Evolutionary conservation across 2,888 invertebrate genomes (phyloP), one percentile per base, ranked within the genome.

Genomic region (Cephus runcator): DNA sequence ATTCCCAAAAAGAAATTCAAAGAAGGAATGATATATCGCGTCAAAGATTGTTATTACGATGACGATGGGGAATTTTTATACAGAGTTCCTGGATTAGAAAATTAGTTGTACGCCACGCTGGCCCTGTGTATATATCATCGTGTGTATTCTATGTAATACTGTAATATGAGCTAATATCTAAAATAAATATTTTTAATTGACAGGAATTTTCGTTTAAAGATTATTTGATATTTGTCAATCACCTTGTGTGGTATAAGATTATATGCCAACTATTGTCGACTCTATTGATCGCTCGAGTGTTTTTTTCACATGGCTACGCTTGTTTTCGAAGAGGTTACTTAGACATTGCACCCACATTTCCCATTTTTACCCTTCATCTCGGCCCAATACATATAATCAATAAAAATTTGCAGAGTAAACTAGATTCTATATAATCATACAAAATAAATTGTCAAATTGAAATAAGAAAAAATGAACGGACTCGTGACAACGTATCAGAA

Each of bases 31-130:
- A 95, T 95, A 12, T 97, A 96, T 87, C 95, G 95, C 92, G 93
- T 96, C 0, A 94, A 95, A 82, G 96, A 97, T 91, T 95, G 95
- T 85, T 97, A 94, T 89, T 97, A 97, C 91, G 96, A 96, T 88
- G 93, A 95, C 89, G 95, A 96, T 92, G 97, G 97, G 0, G 93
- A 93, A 88, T 96, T 97, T 92, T 92, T 97, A 78, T 97, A 96
- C 89, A 93, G 96, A 87, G 95, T 96, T 73, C 94, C 96, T 15
- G 87, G 85, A 34, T 75, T 86, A 11, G 79, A 78, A 73, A 73
- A 76, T 15, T 81, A 56, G 79, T 75, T 76, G 15, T 15, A 15
- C 1, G 15, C 4, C 40, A 40, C 15, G 40, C 15, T 2, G 1
- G 1, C 15, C 15, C 15, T 15, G 15, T 40, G 15, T 36, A 36